A percentile compares a stretch with the other conserved stretches of the same genome.
Conservation (phyloP, 1,140 invertebrate genomes). For the Habropoda laboriosa region DNA sequence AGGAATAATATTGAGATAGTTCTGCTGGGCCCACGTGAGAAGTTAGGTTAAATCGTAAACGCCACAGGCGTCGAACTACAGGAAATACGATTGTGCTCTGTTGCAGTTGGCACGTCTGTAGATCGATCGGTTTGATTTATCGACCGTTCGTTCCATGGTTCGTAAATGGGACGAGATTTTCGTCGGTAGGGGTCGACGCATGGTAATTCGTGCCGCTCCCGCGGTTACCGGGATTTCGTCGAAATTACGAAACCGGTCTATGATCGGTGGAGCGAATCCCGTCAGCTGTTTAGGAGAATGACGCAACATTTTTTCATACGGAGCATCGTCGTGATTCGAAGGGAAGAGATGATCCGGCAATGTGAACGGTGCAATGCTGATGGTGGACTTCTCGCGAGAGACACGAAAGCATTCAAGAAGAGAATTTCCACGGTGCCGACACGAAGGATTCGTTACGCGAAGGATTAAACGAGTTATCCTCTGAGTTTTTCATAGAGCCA, state of each 20-base stretch:
- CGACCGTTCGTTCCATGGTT: slow-evolving; percentile 10
- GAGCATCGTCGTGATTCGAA: not conserved
- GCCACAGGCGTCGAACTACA: slow-evolving; percentile 58
- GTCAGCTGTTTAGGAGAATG: slow-evolving; percentile 29
- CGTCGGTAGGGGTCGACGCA: not conserved
- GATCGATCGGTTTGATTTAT: slow-evolving; percentile 40
- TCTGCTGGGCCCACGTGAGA: slow-evolving; percentile 43
- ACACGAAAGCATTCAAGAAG: slow-evolving; percentile 1
- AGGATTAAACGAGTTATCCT: not conserved
- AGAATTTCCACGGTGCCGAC: not conserved
- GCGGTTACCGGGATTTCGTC: not conserved
- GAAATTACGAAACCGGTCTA: not conserved
- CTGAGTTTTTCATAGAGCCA: not conserved
- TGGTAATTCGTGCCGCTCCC: not conserved
- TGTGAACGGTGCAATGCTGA: slow-evolving; percentile 21
- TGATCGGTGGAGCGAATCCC: not conserved
- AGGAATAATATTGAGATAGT: slow-evolving; percentile 47
- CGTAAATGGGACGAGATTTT: slow-evolving; percentile 8
- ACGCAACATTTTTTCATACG: not conserved
- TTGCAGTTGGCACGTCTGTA: slow-evolving; percentile 20
- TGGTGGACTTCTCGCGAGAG: slow-evolving; percentile 15
- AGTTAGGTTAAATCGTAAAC: slow-evolving; percentile 67
- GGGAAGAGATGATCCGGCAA: not conserved
- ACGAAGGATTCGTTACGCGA: not conserved
- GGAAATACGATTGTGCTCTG: slow-evolving; percentile 61